Conservation (phyloP, 2,797 vertebrate genomes). For the Pristis pectinata region DNA sequence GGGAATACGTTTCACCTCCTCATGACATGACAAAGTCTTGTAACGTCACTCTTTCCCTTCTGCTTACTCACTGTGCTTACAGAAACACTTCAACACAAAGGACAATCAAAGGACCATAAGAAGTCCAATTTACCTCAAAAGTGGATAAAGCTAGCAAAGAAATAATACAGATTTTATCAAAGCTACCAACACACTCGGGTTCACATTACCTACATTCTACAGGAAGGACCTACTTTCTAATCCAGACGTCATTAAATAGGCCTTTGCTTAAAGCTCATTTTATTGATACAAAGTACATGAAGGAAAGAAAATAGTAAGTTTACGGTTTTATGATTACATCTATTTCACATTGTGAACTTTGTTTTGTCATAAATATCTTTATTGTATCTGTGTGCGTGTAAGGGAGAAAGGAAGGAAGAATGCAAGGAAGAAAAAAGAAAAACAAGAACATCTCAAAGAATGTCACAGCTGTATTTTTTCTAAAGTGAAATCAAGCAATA, state of each 20-base stretch:
- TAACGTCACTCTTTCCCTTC: not conserved
- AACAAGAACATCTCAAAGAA: not conserved
- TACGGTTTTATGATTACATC: not conserved
- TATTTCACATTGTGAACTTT: not conserved
- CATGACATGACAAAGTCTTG: slow-evolving; percentile 18
- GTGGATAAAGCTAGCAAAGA: not conserved
- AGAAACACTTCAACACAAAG: not conserved
- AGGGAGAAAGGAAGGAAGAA: not conserved
- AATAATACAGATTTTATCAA: not conserved
- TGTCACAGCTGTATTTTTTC: not conserved
- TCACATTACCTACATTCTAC: not conserved
- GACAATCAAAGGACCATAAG: not conserved
- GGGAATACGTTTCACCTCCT: slow-evolving; percentile 33
- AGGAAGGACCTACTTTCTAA: not conserved
- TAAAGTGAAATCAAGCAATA: not conserved
- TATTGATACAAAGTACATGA: not conserved
- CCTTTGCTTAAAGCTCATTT: not conserved
- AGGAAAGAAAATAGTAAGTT: not conserved
- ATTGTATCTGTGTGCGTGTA: too few relatives aligned
- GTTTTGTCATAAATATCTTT: not conserved
- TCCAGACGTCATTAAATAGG: not conserved
- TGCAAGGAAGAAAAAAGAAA: not conserved
- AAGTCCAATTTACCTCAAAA: not conserved
- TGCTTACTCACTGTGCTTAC: not conserved
- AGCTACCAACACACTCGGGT: not conserved